These are phyloP conservation scores for Charanyca ferruginea DNA, from an alignment of 2,888 invertebrate species.

Conservation along the genomic window DNA sequence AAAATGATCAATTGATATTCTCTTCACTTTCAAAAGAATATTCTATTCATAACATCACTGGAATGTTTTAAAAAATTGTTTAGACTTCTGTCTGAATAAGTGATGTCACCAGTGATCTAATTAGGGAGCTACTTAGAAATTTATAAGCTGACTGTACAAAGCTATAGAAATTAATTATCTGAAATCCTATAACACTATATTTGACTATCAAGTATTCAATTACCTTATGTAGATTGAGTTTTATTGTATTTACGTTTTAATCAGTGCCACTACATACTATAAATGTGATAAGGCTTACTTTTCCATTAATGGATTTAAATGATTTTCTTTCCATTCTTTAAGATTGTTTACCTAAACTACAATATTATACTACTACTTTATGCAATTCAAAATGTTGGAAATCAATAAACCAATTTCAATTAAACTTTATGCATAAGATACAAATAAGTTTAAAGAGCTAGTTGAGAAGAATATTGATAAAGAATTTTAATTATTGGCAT, in stretches of 20 bases:
- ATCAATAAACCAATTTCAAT: too few species aligned
- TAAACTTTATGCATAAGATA: too few species aligned
- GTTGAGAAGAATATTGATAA: too few species aligned
- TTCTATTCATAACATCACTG: constrained; percentile 19
- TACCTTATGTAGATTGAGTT: constrained; percentile 26
- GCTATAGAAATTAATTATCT: constrained; percentile 7
- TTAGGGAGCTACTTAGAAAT: constrained; percentile 15
- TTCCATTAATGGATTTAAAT: constrained; percentile 30
- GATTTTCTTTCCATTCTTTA: background rate
- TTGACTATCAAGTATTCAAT: constrained; percentile 26
- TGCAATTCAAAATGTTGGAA: too few species aligned
- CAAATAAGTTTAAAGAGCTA: too few species aligned
- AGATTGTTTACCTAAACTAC: background rate
- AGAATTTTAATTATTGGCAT: too few species aligned
- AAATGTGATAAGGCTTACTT: constrained; percentile 33
- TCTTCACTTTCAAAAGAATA: background rate
- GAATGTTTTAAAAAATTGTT: constrained; percentile 20
- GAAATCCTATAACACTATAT: background rate
- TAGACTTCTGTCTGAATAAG: constrained; percentile 1
- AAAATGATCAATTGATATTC: background rate
- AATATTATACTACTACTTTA: background rate
- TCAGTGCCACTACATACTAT: constrained; percentile 54
- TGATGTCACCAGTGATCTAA: constrained; percentile 41
- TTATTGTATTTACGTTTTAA: constrained; percentile 51
- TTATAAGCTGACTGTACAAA: constrained; percentile 7